These are phyloP conservation scores for Latrodectus elegans DNA, from an alignment of 2,888 invertebrate genomes.

Conservation along the genomic window DNA sequence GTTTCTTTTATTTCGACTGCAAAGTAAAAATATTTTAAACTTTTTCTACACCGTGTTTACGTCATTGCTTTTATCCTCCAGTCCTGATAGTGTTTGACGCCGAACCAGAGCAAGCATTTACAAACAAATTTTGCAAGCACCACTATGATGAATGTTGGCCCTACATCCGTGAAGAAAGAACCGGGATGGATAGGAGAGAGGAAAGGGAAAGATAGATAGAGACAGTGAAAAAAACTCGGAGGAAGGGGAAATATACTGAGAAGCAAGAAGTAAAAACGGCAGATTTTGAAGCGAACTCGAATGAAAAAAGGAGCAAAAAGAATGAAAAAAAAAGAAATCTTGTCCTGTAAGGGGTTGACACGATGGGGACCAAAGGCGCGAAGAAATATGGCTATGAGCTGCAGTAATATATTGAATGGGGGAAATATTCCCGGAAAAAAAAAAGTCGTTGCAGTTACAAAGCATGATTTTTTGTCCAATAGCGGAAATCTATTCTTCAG, in stretches of 20 bases:
- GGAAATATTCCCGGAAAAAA: constrained; percentile 56
- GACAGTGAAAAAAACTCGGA: constrained; percentile 26
- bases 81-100: constrained; percentile 42
- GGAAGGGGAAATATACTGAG: constrained; percentile 42
- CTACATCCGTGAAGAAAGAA: constrained; percentile 56
- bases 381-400: constrained; percentile 67
- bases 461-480: constrained; percentile 50
- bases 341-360: constrained; percentile 60
- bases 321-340: constrained; percentile 38
- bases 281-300: constrained; percentile 45
- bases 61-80: constrained; percentile 40
- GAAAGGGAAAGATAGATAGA: constrained; percentile 28
- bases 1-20: constrained; percentile 33
- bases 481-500: constrained; percentile 67
- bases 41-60: constrained; percentile 44
- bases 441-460: constrained; percentile 51
- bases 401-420: constrained; percentile 67
- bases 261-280: constrained; percentile 48
- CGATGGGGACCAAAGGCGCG: constrained; percentile 37
- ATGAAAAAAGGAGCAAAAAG: constrained; percentile 15
- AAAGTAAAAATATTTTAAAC: constrained; percentile 24
- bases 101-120: constrained; percentile 51
- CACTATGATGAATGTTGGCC: constrained; percentile 62
- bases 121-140: constrained; percentile 64
- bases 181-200: constrained; percentile 17